Base-by-base conservation (phyloP, 2,797 vertebrate genomes). In the Acanthurus lineatus region DNA sequence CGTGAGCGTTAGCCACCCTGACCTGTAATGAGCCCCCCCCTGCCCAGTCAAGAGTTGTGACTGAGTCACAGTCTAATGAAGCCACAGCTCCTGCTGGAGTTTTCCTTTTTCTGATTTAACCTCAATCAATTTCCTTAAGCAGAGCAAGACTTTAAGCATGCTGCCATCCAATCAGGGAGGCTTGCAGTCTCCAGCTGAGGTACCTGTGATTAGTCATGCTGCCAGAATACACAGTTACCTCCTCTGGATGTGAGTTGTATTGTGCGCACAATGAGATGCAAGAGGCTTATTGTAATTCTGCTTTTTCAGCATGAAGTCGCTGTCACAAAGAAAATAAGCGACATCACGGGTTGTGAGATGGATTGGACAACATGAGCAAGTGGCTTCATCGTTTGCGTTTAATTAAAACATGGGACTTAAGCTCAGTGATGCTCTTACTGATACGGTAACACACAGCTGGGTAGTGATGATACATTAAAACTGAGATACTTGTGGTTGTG, bases 151-250 rank as follows among this genome's bases (percentile, higher is more conserved):
- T 75, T 77, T 28, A 62, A 45, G 19, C 56, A 48, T 17, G 67
- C 71, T 69, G 52, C 64, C 62, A 47, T 79, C 73, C 77, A 88
- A 88, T 88, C 82, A 86, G 73, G 73, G 45, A 17, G 11, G n/a
- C 48, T 35, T 35, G 44, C 47, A 5, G 69, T 69, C 83, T 84
- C 79, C 83, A 74, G 86, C 83, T 85, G 82, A 68, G 82, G 38
- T 28, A 72, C 60, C 53, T 63, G 62, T 64, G 52, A 84, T 84
- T 76, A 69, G 68, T 77, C 5, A 67, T 22, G 57, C 56, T 35
- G 40, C 67, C 64, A 54, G 69, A 69, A 58, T 40, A 73, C 61
- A 76, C 51, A 81, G 58, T 45, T 10, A 2, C 65, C 62, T 77
- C 57, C 48, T 76, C 49, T 81, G 69, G 57, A 60, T 73, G 70